Evolutionary conservation across 2,888 invertebrate genomes (phyloP).

Genomic region (Pollenia griseotomentosa): DNA sequence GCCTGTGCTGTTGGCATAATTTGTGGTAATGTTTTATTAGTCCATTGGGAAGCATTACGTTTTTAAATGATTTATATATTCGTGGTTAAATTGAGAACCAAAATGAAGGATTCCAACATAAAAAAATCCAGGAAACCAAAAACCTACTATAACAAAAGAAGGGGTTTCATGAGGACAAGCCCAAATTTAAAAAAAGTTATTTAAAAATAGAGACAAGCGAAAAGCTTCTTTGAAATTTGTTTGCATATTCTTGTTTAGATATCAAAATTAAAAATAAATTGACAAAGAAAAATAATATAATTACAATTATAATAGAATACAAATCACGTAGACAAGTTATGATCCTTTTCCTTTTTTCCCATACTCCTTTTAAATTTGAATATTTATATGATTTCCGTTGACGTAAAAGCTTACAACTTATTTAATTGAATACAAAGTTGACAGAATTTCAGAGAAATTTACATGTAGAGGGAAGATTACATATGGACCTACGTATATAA

Average conservation of each 20-base stretch:
- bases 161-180: conserved; percentile 42
- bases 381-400: neutral
- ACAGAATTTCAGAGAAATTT: neutral
- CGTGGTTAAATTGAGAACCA: conserved; percentile 64
- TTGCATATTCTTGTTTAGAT: conserved; percentile 18
- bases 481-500: neutral
- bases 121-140: conserved; percentile 21
- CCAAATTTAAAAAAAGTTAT: neutral
- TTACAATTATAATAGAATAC: conserved; percentile 2
- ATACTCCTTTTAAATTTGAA: neutral
- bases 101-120: conserved; percentile 50
- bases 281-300: conserved; percentile 7
- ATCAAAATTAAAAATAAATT: conserved; percentile 59
- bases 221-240: conserved; percentile 25
- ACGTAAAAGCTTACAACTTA: neutral
- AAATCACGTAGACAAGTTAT: neutral
- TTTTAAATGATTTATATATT: conserved; percentile 78
- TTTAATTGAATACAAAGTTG: conserved; percentile 1
- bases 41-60: conserved; percentile 78
- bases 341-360: neutral
- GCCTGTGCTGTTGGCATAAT: conserved; percentile 74
- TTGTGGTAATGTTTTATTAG: conserved; percentile 79
- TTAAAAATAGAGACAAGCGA: neutral
- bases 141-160: conserved; percentile 12
- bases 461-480: neutral